Evolutionary conservation across 1,140 invertebrate species (phyloP).

Genomic region (Papilio polyxenes): DNA sequence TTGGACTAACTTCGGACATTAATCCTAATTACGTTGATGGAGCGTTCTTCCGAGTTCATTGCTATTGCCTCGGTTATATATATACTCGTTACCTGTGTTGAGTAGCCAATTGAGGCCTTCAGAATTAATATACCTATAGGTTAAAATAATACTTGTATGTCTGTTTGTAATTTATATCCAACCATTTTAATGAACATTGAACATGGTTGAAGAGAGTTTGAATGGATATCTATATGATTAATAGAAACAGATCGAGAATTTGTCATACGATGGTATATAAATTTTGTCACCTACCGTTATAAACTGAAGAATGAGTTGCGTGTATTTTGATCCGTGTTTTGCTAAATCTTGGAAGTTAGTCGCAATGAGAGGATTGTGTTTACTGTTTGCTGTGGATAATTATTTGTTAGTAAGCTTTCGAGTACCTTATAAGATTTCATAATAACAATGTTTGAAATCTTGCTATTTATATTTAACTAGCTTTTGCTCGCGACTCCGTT

Average conservation of each 20-base stretch:
- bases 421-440: too few species aligned
- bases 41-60: constrained; percentile 44
- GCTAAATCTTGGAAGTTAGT: neutral
- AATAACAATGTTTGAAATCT: too few species aligned
- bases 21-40: constrained; percentile 59
- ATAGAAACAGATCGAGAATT: neutral
- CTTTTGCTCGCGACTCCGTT: too few species aligned
- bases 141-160: neutral
- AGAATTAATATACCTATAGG: neutral
- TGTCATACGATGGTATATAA: neutral
- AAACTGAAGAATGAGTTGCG: neutral
- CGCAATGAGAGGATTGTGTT: neutral
- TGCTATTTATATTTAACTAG: too few species aligned
- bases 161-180: neutral
- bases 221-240: neutral
- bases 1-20: constrained; percentile 45
- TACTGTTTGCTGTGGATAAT: too few species aligned
- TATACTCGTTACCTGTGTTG: constrained; percentile 5
- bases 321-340: neutral
- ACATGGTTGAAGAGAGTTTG: neutral
- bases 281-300: neutral
- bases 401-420: too few species aligned
- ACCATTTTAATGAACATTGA: neutral
- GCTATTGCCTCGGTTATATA: neutral
- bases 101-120: neutral